phyloP scores from a whole-genome alignment of 2,888 invertebrate genomes.

The Pristionchus fissidentatus region DNA sequence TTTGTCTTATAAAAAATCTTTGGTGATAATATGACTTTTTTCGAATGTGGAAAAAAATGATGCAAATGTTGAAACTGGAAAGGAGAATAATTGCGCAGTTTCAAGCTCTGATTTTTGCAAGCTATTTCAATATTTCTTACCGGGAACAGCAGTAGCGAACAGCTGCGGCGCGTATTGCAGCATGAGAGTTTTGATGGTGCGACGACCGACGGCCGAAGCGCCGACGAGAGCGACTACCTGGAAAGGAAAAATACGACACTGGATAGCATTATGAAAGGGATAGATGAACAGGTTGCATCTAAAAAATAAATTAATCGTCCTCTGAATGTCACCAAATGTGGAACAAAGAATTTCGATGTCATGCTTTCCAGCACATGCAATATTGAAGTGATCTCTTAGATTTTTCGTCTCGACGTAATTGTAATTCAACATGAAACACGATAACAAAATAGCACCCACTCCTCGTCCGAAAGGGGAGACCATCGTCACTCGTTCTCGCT shows the following conservation, averaged over 20 bases:
- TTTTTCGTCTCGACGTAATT: too few species aligned
- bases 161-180: slow-evolving; percentile 91
- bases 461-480: slow-evolving; percentile 27
- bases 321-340: too few species aligned
- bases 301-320: too few species aligned
- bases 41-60: background rate
- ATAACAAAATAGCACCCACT: background rate
- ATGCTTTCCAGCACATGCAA: too few species aligned
- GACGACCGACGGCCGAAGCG: slow-evolving; percentile 91
- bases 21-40: background rate
- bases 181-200: slow-evolving; percentile 93
- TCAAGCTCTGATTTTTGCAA: background rate
- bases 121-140: slow-evolving; percentile 78
- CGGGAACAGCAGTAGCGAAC: slow-evolving; percentile 92
- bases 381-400: too few species aligned
- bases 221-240: slow-evolving; percentile 93
- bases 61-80: background rate
- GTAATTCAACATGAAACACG: too few species aligned
- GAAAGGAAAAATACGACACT: slow-evolving; percentile 77
- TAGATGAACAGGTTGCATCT: too few species aligned
- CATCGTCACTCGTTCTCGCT: slow-evolving; percentile 59
- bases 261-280: too few species aligned
- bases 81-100: too few species aligned
- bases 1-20: background rate
- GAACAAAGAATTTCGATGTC: too few species aligned